phyloP scores from a whole-genome alignment of 35 echinoderm and acorn worm species.

The Heliocidaris tuberculata region DNA sequence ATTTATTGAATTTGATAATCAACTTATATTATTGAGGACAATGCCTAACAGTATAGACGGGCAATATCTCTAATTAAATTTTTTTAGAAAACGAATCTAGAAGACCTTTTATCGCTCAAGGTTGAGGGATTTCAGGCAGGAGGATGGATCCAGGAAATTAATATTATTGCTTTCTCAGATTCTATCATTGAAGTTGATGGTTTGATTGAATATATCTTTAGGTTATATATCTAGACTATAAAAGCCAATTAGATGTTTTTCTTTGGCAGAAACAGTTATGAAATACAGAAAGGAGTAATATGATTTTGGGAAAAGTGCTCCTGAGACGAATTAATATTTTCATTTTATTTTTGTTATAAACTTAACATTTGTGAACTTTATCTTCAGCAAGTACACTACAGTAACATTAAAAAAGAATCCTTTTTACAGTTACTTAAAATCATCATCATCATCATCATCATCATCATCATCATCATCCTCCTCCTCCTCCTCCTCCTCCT shows the following conservation, averaged over 20 bases:
- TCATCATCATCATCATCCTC: too few species aligned
- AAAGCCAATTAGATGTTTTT: neutral
- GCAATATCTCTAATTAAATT: conserved; percentile 45
- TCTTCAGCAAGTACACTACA: neutral
- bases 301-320: neutral
- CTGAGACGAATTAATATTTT: neutral
- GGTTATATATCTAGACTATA: neutral
- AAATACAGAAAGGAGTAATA: neutral
- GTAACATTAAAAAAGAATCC: too few species aligned
- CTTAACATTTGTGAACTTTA: neutral
- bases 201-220: neutral
- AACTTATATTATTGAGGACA: conserved; percentile 30
- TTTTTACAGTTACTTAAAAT: neutral
- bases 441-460: neutral
- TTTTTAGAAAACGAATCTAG: conserved; percentile 34
- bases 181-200: conserved; percentile 25
- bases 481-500: neutral
- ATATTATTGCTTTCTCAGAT: conserved; percentile 40
- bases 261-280: neutral
- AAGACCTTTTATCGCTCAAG: conserved; percentile 24
- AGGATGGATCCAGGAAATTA: conserved; percentile 28
- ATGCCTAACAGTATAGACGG: neutral
- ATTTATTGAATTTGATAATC: conserved; percentile 45
- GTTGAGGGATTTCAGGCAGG: neutral
- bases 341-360: neutral